These are phyloP conservation scores for Parazoanthus atlanticus DNA, from an alignment of 92 coral and sea anemone species.

Conservation along the genomic window DNA sequence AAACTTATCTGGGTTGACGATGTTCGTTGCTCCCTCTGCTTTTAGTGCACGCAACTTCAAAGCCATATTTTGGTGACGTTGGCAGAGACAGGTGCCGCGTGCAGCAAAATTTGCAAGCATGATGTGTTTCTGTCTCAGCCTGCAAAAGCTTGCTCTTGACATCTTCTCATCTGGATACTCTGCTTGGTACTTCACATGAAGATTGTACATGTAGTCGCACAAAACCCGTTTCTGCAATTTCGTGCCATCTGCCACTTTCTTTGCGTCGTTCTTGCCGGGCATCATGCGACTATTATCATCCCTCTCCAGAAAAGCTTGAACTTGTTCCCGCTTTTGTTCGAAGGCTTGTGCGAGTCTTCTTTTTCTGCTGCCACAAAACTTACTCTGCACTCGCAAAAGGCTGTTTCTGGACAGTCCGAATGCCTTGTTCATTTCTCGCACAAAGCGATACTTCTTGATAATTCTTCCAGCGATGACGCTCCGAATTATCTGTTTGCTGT, in stretches of 20 bases:
- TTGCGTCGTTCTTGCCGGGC: conserved; percentile 60
- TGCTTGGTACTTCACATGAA: conserved; percentile 38
- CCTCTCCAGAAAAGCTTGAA: conserved; percentile 44
- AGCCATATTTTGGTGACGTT: conserved; percentile 51
- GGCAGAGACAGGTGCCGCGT: conserved; percentile 57
- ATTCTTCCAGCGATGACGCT: too few species aligned
- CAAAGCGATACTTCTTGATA: too few species aligned
- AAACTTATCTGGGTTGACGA: conserved; percentile 57
- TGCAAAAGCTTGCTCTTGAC: conserved; percentile 43
- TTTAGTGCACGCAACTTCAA: conserved; percentile 49
- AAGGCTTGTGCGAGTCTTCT: neutral
- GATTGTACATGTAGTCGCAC: conserved; percentile 44
- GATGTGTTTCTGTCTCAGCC: conserved; percentile 38
- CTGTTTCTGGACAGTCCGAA: too few species aligned
- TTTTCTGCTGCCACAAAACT: too few species aligned
- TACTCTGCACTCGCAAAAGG: too few species aligned
- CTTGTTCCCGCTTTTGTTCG: neutral
- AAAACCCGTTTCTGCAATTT: conserved; percentile 56
- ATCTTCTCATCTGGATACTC: conserved; percentile 42
- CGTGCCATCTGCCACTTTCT: conserved; percentile 18
- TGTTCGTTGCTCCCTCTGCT: conserved; percentile 33
- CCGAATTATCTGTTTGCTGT: too few species aligned
- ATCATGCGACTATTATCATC: conserved; percentile 59
- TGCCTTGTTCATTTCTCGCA: too few species aligned
- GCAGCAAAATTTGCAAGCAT: conserved; percentile 43